Evolutionary conservation across 2,888 invertebrate genomes (phyloP).

Genomic region (Drosophila pegasa): DNA sequence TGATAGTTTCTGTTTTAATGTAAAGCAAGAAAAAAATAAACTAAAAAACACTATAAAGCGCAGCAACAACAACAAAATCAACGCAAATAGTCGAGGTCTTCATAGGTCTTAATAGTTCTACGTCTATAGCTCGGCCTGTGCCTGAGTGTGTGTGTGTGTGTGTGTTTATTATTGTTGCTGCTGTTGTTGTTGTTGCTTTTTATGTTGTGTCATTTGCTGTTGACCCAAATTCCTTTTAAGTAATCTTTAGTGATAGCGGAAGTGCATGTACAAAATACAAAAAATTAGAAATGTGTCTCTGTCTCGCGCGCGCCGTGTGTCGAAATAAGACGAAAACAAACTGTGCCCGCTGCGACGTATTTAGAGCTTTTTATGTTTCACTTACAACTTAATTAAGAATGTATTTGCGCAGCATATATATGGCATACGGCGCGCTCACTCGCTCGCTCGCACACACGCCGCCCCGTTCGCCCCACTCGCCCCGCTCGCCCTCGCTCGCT

Average conservation of each 20-base stretch:
- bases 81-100: slow-evolving; percentile 10
- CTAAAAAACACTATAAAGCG: not conserved
- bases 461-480: not conserved
- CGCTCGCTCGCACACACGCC: not conserved
- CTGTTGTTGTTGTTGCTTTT: slow-evolving; percentile 33
- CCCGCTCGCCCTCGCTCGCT: not conserved
- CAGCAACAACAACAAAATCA: slow-evolving; percentile 25
- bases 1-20: not conserved
- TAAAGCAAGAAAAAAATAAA: not conserved
- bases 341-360: slow-evolving; percentile 64
- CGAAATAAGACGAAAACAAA: slow-evolving; percentile 32
- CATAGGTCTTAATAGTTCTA: slow-evolving; percentile 9
- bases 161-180: slow-evolving; percentile 29
- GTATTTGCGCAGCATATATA: slow-evolving; percentile 70
- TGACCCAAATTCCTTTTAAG: slow-evolving; percentile 72
- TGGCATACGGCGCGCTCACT: slow-evolving; percentile 10
- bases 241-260: slow-evolving; percentile 75
- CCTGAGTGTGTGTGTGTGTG: slow-evolving; percentile 8
- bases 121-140: no score
- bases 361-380: slow-evolving; percentile 73
- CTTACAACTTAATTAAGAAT: slow-evolving; percentile 77
- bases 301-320: slow-evolving; percentile 17
- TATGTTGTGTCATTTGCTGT: slow-evolving; percentile 41
- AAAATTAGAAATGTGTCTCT: slow-evolving; percentile 56
- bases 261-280: slow-evolving; percentile 69